A percentile compares a stretch with the other conserved stretches of the same genome.
Evolutionary conservation across 2,797 vertebrate species (phyloP).

Genomic region (Micropoecilia bifurca): DNA sequence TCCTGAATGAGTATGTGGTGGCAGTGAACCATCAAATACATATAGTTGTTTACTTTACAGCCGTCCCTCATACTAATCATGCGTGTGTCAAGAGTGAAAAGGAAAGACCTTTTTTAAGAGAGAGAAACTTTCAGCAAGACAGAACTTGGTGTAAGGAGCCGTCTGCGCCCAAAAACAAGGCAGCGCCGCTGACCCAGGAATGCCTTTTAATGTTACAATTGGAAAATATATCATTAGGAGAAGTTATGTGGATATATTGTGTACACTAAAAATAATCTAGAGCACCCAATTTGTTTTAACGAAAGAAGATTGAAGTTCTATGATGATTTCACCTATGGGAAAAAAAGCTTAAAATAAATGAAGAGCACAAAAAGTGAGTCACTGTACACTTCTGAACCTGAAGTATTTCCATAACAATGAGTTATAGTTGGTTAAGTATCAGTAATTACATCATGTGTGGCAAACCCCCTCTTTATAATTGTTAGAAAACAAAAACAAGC

Average conservation of each 20-base stretch:
- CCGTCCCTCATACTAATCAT: not conserved
- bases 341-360: not conserved
- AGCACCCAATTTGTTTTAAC: not conserved
- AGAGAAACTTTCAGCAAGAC: not conserved
- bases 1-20: not conserved
- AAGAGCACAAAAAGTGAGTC: not conserved
- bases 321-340: not conserved
- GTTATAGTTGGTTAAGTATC: not conserved
- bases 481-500: slow-evolving; percentile 5
- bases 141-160: not conserved
- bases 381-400: not conserved
- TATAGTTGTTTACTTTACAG: not conserved
- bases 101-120: not conserved
- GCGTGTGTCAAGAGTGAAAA: not conserved
- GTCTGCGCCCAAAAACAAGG: not conserved
- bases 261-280: not conserved
- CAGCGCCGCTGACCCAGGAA: not conserved
- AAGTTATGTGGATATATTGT: not conserved
- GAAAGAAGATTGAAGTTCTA: not conserved
- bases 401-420: not conserved
- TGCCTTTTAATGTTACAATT: not conserved
- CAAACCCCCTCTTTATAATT: slow-evolving; percentile 7
- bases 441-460: slow-evolving; percentile 2
- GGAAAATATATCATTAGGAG: not conserved
- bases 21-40: not conserved